These are phyloP conservation scores for Biston betularia DNA, from an alignment of 2,888 invertebrate genomes.

Conservation along the genomic window DNA sequence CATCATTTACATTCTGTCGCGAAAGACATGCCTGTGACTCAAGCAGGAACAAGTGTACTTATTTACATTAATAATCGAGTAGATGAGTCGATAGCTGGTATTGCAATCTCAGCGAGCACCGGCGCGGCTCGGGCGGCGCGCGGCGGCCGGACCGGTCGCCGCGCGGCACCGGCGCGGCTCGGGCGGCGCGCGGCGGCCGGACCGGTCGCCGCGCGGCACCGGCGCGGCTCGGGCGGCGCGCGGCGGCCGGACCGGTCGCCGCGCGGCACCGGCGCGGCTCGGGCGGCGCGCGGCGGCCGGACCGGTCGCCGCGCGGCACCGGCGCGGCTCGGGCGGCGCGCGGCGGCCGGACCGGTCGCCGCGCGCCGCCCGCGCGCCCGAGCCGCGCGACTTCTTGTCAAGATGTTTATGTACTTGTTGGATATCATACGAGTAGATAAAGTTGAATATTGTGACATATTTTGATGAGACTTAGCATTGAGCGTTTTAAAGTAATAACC, in stretches of 20 bases:
- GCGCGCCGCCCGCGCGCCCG: too few species aligned
- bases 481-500: too few species aligned
- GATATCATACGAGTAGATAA: background rate
- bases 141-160: slow-evolving; percentile 1
- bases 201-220: background rate
- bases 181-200: background rate
- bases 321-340: background rate
- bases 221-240: too few species aligned
- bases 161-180: too few species aligned
- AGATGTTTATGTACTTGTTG: background rate
- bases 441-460: background rate
- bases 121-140: background rate
- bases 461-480: background rate
- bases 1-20: background rate
- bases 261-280: too few species aligned
- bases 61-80: slow-evolving; percentile 16
- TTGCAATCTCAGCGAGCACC: slow-evolving; percentile 22
- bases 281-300: background rate
- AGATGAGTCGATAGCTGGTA: slow-evolving; percentile 27
- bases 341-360: slow-evolving; percentile 1
- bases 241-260: slow-evolving; percentile 1
- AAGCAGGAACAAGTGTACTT: slow-evolving; percentile 7
- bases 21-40: background rate
- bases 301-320: background rate
- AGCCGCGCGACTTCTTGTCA: background rate